A percentile compares a stretch with the other conserved stretches of the same genome.
phyloP scores from a whole-genome alignment of 2,888 invertebrate genomes.

The Amiota communis region DNA sequence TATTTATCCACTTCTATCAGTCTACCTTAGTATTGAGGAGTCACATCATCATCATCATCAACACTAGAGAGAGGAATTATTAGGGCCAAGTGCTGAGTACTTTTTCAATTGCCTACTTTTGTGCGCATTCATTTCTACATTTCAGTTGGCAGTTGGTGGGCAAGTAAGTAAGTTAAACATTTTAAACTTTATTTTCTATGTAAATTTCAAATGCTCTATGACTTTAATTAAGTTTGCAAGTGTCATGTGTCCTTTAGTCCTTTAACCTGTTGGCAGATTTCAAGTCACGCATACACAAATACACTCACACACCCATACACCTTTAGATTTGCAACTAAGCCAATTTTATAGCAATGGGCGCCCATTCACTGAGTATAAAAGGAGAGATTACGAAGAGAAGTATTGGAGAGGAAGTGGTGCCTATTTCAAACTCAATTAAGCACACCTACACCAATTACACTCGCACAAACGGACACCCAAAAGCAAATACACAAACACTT shows the following conservation, averaged over 20 bases:
- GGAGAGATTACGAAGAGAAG: too few species aligned
- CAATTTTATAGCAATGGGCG: background rate
- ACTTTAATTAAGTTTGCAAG: slow-evolving; percentile 17
- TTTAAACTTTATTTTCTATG: too few species aligned
- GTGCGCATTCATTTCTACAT: slow-evolving; percentile 9
- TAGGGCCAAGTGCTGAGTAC: too few species aligned
- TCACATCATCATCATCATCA: too few species aligned
- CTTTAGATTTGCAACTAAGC: slow-evolving; percentile 11
- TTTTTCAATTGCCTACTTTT: slow-evolving; percentile 11
- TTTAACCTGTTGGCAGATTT: background rate
- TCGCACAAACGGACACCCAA: background rate
- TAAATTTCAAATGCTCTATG: too few species aligned
- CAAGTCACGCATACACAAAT: background rate
- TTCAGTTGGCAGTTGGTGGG: background rate
- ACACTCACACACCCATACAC: background rate
- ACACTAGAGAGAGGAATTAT: too few species aligned
- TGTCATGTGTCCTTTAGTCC: slow-evolving; percentile 5
- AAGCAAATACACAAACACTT: background rate
- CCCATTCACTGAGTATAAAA: too few species aligned
- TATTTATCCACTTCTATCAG: too few species aligned
- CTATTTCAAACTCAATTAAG: slow-evolving; percentile 67
- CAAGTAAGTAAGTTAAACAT: too few species aligned
- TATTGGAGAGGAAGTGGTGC: slow-evolving; percentile 45
- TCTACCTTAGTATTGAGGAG: too few species aligned
- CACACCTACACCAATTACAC: slow-evolving; percentile 38